phyloP scores from a whole-genome alignment of 2,888 invertebrate genomes.

The Agrilus cyanescens region DNA sequence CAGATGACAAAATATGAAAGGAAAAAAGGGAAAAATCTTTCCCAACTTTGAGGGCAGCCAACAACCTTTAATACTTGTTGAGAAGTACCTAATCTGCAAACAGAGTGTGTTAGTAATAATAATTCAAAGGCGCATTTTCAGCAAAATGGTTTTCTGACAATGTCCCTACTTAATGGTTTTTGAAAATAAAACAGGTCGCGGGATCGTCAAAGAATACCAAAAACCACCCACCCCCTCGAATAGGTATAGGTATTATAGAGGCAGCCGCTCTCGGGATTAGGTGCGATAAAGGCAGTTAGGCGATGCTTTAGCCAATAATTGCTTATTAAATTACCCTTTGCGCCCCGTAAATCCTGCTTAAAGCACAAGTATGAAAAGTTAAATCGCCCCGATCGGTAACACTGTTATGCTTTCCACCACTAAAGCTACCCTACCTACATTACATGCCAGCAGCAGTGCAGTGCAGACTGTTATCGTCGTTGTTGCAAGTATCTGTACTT shows the following conservation, averaged over 20 bases:
- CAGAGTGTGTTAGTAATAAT: too few species aligned
- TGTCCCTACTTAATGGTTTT: too few species aligned
- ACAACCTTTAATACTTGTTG: too few species aligned
- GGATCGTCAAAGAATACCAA: too few species aligned
- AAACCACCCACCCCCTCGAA: too few species aligned
- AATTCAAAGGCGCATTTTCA: background rate
- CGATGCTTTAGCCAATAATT: constrained; percentile 23
- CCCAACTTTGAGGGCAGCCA: too few species aligned
- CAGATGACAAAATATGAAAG: too few species aligned
- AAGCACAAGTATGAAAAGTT: constrained; percentile 22
- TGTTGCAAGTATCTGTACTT: constrained; percentile 16
- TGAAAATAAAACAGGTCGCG: too few species aligned
- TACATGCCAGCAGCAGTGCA: constrained; percentile 6
- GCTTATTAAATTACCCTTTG: constrained; percentile 25
- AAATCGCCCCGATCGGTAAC: constrained; percentile 15
- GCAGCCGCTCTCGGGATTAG: constrained; percentile 14
- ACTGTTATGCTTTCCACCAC: constrained; percentile 6
- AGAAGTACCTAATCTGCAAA: too few species aligned
- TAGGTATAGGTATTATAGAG: too few species aligned
- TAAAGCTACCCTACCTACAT: background rate
- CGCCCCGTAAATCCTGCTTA: constrained; percentile 22
- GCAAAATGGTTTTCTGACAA: background rate
- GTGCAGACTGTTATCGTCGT: constrained; percentile 8
- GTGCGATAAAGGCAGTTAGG: constrained; percentile 22
- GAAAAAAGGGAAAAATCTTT: too few species aligned